A percentile compares a stretch with the other conserved stretches of the same genome.
Evolutionary conservation across 2,888 invertebrate genomes (phyloP).

Genomic region (Theretra japonica): DNA sequence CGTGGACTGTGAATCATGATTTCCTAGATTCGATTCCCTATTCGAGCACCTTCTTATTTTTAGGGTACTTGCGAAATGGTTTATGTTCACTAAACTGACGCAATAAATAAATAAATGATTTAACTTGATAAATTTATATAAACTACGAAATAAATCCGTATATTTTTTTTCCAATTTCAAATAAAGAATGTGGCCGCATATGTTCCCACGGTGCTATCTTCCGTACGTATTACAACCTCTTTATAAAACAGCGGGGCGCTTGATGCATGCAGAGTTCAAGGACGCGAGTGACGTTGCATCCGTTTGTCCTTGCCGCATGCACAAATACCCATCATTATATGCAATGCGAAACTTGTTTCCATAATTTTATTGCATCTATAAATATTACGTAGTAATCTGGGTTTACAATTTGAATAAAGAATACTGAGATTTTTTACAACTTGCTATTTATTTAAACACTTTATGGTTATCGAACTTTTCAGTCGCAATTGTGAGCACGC

Average conservation of each 20-base stretch:
- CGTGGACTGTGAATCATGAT: too few relatives aligned
- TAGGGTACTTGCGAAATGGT: too few relatives aligned
- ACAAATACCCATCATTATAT: background rate
- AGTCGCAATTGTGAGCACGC: too few relatives aligned
- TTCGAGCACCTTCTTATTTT: too few relatives aligned
- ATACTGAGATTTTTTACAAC: too few relatives aligned
- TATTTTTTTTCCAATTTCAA: too few relatives aligned
- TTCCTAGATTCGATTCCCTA: too few relatives aligned
- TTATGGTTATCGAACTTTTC: too few relatives aligned
- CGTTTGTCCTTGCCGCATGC: constrained; percentile 36
- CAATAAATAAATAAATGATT: too few relatives aligned
- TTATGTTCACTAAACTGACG: too few relatives aligned
- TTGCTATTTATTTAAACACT: too few relatives aligned
- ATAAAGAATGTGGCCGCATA: background rate
- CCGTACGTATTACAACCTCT: background rate
- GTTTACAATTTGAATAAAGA: background rate
- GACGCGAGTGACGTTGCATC: constrained; percentile 55
- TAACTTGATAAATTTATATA: too few relatives aligned
- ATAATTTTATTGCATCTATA: background rate
- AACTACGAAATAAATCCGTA: background rate
- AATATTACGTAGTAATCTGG: background rate
- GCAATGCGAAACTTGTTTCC: constrained; percentile 8
- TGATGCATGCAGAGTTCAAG: constrained; percentile 54
- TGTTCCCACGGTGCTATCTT: background rate
- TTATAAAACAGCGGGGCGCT: background rate